Evolutionary conservation across 2,113 vertebrate genomes (phyloP), one percentile per base, ranked within the genome.

Genomic region (Rhinogobius similis): DNA sequence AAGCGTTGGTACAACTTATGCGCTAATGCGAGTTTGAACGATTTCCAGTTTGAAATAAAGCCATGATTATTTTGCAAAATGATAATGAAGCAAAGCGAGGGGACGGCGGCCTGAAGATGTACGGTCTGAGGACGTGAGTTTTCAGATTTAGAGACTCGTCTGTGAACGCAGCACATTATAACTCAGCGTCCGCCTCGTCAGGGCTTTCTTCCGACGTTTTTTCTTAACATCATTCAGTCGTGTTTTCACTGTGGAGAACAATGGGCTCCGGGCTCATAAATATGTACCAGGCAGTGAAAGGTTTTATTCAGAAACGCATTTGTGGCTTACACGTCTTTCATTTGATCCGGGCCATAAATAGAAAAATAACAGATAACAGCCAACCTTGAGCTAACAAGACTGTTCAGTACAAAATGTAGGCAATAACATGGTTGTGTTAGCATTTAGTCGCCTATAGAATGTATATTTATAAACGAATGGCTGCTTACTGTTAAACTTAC

Each of bases 81-180:
- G 10, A 46, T 23, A 66, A 39, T 29, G 64, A 46, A 66, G 71
- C 74, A 76, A 68, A 74, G 67, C 58, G 38, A 78, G 58, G 63
- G 61, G 50, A 29, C 61, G 70, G 53, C 71, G 50, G 73, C 50
- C 65, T 62, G 71, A 77, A 84, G 72, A 87, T 23, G 20, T 67
- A 88, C 77, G 44, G 75, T 71, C 32, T 53, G 62, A 76, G 64
- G 41, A 68, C 32, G 46, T 71, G 52, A 55, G 68, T 20, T 68
- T 55, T 69, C 72, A 82, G 83, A 91, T 88, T 89, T 85, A 82
- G 70, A 66, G 79, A 77, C 68, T 62, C 5, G 26, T 46, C 68
- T 82, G 75, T 87, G 82, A 87, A 86, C 67, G 68, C 75, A 71
- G 58, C 76, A 75, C 77, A 86, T 75, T 69, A 82, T 85, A 84